Evolutionary conservation across 2,113 vertebrate genomes (phyloP), one percentile per base, ranked within the genome.

Genomic region (Apteryx owenii): DNA sequence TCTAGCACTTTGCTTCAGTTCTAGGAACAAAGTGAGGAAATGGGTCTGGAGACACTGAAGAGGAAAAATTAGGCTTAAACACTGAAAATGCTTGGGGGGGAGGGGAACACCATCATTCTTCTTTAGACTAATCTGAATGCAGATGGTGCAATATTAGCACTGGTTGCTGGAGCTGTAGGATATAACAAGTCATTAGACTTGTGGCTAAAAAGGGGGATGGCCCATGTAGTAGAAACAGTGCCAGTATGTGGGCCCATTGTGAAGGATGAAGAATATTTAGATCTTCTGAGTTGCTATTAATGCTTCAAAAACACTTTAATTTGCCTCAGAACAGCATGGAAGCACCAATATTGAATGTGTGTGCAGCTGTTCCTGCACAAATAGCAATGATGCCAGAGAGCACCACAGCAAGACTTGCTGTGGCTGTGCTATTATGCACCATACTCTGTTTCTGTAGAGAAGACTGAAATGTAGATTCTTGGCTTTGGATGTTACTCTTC

Each of bases 231-330:
- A 89, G 73, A 44, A 80, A 19, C 42, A 26, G 40, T 80, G 40
- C 71, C 79, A 40, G 15, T 58, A 9, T 19, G 2, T 62, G 36
- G 11, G 7, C 22, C 46, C 0, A 0, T 65, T 91, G 31, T 2
- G 1, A 28, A 82, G 36, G 18, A 38, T 53, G 16, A 80, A 46
- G 16, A 65, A 22, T 44, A 77, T 12, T 33, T 80, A 48, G 19
- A n/a, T 82, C n/a, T 44, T 91, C 33, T 7, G 17, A 84, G 53
- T 65, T 64, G 23, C 51, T 79, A 17, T 7, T 77, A 29, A 15
- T 20, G 7, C 44, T 81, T 89, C 36, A 51, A 0, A 17, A 0
- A 17, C 8, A 6, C 54, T 15, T 48, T 79, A n/a, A 28, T 28
- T 12, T 83, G 40, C 81, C 14, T 62, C 48, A 19, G 44, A 80